These are phyloP conservation scores for Columba guinea DNA, from an alignment of 2,797 vertebrate species.

Conservation along the genomic window DNA sequence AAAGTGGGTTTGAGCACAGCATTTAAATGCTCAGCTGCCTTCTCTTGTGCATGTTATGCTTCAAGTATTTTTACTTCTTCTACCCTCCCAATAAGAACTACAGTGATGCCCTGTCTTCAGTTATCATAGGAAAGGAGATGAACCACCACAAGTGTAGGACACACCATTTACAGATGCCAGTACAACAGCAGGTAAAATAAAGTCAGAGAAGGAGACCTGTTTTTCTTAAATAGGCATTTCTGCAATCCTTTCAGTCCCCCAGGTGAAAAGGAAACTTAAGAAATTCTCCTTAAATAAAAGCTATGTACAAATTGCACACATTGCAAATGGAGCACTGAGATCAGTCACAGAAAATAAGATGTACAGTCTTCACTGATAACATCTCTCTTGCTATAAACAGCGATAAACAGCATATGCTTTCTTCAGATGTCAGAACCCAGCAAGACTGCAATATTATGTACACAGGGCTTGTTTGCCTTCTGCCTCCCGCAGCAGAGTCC, in stretches of 20 bases:
- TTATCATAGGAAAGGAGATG: constrained; percentile 43
- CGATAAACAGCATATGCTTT: constrained; percentile 60
- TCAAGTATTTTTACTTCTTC: constrained; percentile 70
- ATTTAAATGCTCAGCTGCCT: constrained; percentile 36
- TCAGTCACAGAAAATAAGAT: constrained; percentile 72
- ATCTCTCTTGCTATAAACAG: constrained; percentile 66
- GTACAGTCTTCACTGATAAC: constrained; percentile 57
- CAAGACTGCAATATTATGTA: constrained; percentile 71
- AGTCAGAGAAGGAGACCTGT: neutral
- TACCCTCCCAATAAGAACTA: constrained; percentile 12
- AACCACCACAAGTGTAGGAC: constrained; percentile 20
- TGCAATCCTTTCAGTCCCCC: constrained; percentile 20
- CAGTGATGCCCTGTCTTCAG: constrained; percentile 34
- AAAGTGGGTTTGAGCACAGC: constrained; percentile 2
- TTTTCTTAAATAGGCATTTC: constrained; percentile 9
- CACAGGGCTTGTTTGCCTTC: constrained; percentile 68
- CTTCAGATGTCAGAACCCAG: constrained; percentile 68
- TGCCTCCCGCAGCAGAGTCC: constrained; percentile 62
- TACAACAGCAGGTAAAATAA: constrained; percentile 32
- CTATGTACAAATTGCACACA: constrained; percentile 81
- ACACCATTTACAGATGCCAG: constrained; percentile 55
- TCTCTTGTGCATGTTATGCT: constrained; percentile 32
- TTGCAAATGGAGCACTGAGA: constrained; percentile 71
- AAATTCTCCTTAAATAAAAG: constrained; percentile 76
- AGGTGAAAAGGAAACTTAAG: constrained; percentile 61